Conservation (phyloP, 2,113 vertebrate genomes). For the Aegithalos caudatus region DNA sequence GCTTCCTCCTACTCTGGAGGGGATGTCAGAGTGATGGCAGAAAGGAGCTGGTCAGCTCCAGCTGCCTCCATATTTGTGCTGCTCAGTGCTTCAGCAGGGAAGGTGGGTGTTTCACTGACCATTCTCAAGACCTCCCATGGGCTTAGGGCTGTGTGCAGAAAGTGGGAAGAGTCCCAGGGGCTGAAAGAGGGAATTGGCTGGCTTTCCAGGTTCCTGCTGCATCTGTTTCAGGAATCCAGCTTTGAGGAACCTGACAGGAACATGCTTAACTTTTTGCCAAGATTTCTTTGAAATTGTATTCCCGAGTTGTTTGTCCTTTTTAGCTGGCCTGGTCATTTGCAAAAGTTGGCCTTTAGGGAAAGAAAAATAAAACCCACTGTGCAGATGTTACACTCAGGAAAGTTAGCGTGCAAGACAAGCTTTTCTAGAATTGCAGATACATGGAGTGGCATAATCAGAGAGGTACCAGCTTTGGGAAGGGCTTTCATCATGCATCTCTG, state of each 20-base stretch:
- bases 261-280: background rate
- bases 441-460: background rate
- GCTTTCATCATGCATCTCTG: background rate
- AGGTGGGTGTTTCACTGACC: background rate
- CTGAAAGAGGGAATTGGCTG: background rate
- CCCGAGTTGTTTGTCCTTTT: background rate
- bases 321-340: background rate
- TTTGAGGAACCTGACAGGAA: background rate
- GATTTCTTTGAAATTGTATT: background rate
- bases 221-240: background rate
- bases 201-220: background rate
- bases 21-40: background rate
- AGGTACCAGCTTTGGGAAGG: background rate
- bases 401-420: background rate
- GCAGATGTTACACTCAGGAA: background rate
- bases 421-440: background rate
- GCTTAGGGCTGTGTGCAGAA: background rate
- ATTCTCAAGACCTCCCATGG: accelerated
- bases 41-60: background rate
- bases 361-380: background rate
- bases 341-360: background rate
- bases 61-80: accelerated
- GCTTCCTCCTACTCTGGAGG: background rate
- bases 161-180: background rate
- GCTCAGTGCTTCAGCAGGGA: background rate